Base-by-base conservation (phyloP, 2,888 invertebrate genomes). In the Halictus ligatus region DNA sequence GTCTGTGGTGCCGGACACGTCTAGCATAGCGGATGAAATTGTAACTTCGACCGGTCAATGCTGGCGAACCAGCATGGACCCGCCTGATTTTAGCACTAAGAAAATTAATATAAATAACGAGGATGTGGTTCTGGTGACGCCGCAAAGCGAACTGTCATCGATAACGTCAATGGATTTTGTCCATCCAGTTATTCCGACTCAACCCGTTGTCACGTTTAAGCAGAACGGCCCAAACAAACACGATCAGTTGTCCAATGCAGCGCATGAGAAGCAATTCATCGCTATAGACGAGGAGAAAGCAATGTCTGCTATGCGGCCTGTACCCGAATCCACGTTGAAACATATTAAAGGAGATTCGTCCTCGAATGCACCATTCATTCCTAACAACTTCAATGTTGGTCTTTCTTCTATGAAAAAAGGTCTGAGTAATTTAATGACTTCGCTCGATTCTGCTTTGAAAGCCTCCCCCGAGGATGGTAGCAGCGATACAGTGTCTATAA, bases 1-100 rank as follows among this genome's bases (percentile, higher is more conserved):
- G 95, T 98, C 98, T 88, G 97, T 98, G 64, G 96, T 98, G 60
- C 97, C 98, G 1, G 98, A 98, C 95, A 98, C 98, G 10, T 98
- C 98, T 89, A 98, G 98, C 94, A 96, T 98, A 91, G 97, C 97
- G 90, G 98, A 98, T 93, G 96, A 98, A 94, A 95, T 97, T 91
- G 91, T 88, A 0, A 92, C 90, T 7, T 88, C 92, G 0, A 92
- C 93, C 5, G 75, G 87, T 1, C 80, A 91, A 0, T 94, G n/a
- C n/a, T n/a, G 94, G 94, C 93, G 93, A 13, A 92, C 89, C 54
- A 89, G 67, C 21, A 48, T 81, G 35, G 90, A 93, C 13, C 91
- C 94, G 5, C 87, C 92, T 3, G 95, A 95, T 75, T 94, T 92
- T 25, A 88, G 92, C n/a, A 88, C 86, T 5, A 95, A 93, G 79